Evolutionary conservation across 2,888 invertebrate genomes (phyloP).

Genomic region (Agonopterix arenella): DNA sequence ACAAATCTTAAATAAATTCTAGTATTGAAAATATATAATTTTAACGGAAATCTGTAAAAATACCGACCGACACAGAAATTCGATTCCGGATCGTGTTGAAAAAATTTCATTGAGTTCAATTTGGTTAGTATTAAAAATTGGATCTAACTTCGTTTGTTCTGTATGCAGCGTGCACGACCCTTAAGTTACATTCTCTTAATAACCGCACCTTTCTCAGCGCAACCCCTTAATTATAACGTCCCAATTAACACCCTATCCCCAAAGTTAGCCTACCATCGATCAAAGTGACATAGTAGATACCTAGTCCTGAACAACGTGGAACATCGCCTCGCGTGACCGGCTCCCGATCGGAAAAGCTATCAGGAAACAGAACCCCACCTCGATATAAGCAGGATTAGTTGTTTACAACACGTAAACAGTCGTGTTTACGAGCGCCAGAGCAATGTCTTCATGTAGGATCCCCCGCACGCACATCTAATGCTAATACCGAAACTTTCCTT

Average conservation of each 20-base stretch:
- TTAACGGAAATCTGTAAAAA: too few species aligned
- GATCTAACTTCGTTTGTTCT: too few species aligned
- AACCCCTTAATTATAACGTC: not conserved
- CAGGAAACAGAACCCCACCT: slow-evolving; percentile 27
- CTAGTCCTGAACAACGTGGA: not conserved
- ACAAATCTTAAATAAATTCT: too few species aligned
- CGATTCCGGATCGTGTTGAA: too few species aligned
- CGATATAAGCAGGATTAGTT: slow-evolving; percentile 31
- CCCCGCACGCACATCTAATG: not conserved
- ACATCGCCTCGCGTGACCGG: slow-evolving; percentile 16
- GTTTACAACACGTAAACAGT: slow-evolving; percentile 36
- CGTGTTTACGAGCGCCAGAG: slow-evolving; percentile 23
- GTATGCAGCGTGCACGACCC: too few species aligned
- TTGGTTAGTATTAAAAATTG: too few species aligned
- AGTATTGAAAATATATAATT: too few species aligned
- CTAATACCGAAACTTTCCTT: not conserved
- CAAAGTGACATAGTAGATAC: slow-evolving; percentile 5
- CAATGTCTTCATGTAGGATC: slow-evolving; percentile 22
- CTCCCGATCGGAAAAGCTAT: slow-evolving; percentile 46
- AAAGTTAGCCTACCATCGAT: slow-evolving; percentile 6
- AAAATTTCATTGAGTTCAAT: too few species aligned
- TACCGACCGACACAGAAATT: too few species aligned
- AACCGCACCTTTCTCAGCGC: not conserved
- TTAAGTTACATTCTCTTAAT: not conserved
- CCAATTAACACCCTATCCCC: not conserved